Conservation (phyloP, 2,797 vertebrate genomes). For the Neosalanx taihuensis region DNA sequence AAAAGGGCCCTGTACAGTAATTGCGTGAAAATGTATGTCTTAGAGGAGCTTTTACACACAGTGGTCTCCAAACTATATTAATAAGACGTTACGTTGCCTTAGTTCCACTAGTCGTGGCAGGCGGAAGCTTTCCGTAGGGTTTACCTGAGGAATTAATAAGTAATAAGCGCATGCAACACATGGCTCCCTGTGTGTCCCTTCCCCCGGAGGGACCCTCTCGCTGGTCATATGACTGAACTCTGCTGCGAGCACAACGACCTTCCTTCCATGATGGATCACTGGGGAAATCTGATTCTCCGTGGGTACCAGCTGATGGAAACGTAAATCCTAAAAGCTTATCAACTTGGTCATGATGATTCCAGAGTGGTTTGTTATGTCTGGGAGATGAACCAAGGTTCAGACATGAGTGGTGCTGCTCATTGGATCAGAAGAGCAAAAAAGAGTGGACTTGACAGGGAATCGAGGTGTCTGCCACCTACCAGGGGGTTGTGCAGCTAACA, state of each 20-base stretch:
- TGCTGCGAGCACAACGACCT: constrained; percentile 45
- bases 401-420: neutral
- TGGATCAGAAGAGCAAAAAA: neutral
- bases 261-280: constrained; percentile 45
- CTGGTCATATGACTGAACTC: constrained; percentile 41
- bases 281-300: constrained; percentile 45
- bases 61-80: constrained; percentile 34
- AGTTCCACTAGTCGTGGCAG: constrained; percentile 29
- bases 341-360: constrained; percentile 1
- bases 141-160: constrained; percentile 45
- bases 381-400: neutral
- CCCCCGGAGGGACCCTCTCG: constrained; percentile 13
- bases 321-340: constrained; percentile 31
- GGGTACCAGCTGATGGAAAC: constrained; percentile 41
- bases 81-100: constrained; percentile 32
- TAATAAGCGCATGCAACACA: constrained; percentile 55
- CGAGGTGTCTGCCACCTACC: constrained; percentile 45
- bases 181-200: constrained; percentile 32
- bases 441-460: constrained; percentile 49
- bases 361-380: neutral
- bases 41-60: constrained; percentile 29
- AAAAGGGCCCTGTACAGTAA: constrained; percentile 30
- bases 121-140: constrained; percentile 32
- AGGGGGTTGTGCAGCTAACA: constrained; percentile 31
- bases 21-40: constrained; percentile 41